A percentile compares a stretch with the other conserved stretches of the same genome.
Evolutionary conservation across 64 coral and sea anemone species (phyloP).

Genomic region (Porites lutea): DNA sequence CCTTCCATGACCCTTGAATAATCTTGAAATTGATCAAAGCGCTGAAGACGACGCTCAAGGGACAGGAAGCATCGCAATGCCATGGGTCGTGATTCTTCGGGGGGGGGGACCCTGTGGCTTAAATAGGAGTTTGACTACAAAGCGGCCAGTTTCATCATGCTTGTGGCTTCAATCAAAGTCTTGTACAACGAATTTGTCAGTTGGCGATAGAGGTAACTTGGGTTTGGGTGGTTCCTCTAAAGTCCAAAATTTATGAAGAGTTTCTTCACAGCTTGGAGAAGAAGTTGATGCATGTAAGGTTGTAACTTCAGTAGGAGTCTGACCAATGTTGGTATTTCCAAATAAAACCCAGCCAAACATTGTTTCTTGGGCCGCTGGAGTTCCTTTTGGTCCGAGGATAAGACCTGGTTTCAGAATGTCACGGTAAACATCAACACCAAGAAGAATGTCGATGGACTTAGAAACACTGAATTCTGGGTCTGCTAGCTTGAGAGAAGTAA

Average conservation of each 20-base stretch:
- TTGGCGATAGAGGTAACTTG: constrained; percentile 21
- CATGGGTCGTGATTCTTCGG: constrained; percentile 26
- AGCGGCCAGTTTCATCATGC: constrained; percentile 37
- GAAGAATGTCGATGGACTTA: constrained; percentile 26
- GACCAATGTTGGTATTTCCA: not conserved
- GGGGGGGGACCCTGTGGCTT: not conserved
- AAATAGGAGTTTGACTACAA: constrained; percentile 31
- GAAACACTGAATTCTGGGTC: constrained; percentile 54
- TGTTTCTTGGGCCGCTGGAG: constrained; percentile 66
- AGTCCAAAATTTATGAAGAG: constrained; percentile 64
- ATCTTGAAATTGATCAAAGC: not conserved
- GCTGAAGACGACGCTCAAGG: constrained; percentile 53
- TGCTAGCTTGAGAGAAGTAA: constrained; percentile 42
- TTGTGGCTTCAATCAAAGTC: constrained; percentile 7
- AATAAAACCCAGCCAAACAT: constrained; percentile 62
- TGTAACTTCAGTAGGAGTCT: not conserved
- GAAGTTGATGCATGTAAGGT: constrained; percentile 5
- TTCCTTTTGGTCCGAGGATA: constrained; percentile 39
- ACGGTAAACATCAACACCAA: constrained; percentile 55
- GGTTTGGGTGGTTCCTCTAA: constrained; percentile 46
- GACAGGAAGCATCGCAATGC: constrained; percentile 31
- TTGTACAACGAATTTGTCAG: constrained; percentile 36
- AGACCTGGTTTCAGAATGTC: constrained; percentile 58
- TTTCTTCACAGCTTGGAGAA: constrained; percentile 18
- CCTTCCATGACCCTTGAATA: constrained; percentile 48